Evolutionary conservation across 2,888 invertebrate species (phyloP).

Genomic region (Torymus aiolomorphi): DNA sequence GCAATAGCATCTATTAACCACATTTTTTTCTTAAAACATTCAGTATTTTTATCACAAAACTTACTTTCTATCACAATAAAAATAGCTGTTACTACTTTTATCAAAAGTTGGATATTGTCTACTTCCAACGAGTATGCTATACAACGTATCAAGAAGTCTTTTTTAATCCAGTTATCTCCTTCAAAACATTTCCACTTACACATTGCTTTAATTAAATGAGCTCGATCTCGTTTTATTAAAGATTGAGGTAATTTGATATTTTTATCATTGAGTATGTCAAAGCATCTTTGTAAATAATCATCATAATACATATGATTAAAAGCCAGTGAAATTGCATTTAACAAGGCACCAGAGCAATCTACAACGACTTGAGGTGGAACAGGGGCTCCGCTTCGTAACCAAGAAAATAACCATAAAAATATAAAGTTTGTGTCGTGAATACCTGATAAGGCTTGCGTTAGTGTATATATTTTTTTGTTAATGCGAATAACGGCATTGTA

Average conservation of each 20-base stretch:
- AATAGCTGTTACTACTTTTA: not conserved
- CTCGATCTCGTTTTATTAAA: not conserved
- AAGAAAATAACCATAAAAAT: no score
- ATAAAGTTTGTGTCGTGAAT: no score
- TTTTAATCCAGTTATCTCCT: not conserved
- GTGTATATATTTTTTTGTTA: no score
- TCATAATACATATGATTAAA: no score
- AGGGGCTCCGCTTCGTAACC: no score
- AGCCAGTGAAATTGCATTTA: not conserved
- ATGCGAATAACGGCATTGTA: no score
- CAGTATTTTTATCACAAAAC: not conserved
- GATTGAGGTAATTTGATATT: not conserved
- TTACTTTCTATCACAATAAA: not conserved
- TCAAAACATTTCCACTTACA: not conserved
- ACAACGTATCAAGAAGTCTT: not conserved
- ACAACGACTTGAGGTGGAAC: no score
- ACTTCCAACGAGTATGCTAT: not conserved
- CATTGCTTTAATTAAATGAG: not conserved
- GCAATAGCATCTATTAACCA: not conserved
- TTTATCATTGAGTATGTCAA: not conserved
- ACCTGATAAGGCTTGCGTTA: no score
- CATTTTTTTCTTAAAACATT: not conserved
- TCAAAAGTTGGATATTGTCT: not conserved
- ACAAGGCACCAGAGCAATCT: constrained; percentile 4
- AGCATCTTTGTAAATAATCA: not conserved